Evolutionary conservation across 2,113 vertebrate species (phyloP).

Genomic region (Circaetus cinerascens): DNA sequence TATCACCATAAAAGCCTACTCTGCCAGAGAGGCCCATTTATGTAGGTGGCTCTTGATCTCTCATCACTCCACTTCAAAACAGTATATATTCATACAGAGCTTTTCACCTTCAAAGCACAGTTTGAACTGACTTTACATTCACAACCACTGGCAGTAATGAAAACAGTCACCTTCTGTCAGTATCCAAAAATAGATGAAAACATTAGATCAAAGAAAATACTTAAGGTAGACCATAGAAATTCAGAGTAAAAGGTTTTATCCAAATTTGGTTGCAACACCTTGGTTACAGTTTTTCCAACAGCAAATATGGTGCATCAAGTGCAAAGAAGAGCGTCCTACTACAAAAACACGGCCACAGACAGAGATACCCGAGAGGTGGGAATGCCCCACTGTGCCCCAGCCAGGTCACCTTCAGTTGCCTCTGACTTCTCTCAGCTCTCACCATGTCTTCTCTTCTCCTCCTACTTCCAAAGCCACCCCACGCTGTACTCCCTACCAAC

Average conservation of each 20-base stretch:
- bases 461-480: neutral
- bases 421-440: neutral
- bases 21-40: neutral
- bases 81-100: neutral
- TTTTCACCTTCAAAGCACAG: neutral
- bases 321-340: neutral
- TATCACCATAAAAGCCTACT: neutral
- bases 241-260: neutral
- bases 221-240: neutral
- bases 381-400: neutral
- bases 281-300: neutral
- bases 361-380: neutral
- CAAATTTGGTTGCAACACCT: neutral
- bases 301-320: neutral
- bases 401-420: neutral
- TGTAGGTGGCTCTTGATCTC: neutral
- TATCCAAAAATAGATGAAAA: neutral
- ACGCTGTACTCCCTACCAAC: neutral
- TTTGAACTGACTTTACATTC: neutral
- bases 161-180: neutral
- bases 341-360: neutral
- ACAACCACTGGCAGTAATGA: neutral
- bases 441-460: neutral
- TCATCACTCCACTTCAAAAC: neutral
- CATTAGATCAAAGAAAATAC: neutral